phyloP scores from a whole-genome alignment of 2,113 vertebrate genomes.

The Emydura subglobosa region DNA sequence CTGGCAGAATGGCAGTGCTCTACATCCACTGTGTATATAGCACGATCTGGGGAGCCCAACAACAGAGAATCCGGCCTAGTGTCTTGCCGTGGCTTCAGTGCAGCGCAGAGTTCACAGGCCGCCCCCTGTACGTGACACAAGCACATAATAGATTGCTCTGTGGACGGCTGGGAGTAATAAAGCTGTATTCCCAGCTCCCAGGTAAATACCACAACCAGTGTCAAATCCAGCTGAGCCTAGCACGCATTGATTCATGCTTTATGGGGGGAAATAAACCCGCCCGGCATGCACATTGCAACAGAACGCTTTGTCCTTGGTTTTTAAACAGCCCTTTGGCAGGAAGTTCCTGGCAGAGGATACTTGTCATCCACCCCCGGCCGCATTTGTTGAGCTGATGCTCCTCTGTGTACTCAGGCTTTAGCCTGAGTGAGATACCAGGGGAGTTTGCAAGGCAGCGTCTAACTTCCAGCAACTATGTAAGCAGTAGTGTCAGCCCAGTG shows the following conservation, averaged over 20 bases:
- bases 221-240: neutral
- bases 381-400: neutral
- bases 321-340: neutral
- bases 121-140: neutral
- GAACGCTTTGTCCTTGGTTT: neutral
- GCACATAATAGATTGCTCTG: neutral
- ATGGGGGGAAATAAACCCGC: neutral
- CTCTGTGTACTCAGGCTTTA: neutral
- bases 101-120: neutral
- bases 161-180: neutral
- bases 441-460: neutral
- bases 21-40: neutral
- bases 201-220: neutral
- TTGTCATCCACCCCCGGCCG: neutral
- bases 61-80: neutral
- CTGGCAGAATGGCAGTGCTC: neutral
- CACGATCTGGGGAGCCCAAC: neutral
- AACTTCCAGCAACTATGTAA: neutral
- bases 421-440: neutral
- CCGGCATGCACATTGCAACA: neutral
- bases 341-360: neutral
- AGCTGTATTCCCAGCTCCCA: neutral
- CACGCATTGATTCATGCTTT: neutral
- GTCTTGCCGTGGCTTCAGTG: neutral
- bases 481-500: neutral